Percentiles rank a stretch among this genome's conserved stretches.
phyloP scores from a whole-genome alignment of 2,888 invertebrate genomes.

The Pecten maximus region DNA sequence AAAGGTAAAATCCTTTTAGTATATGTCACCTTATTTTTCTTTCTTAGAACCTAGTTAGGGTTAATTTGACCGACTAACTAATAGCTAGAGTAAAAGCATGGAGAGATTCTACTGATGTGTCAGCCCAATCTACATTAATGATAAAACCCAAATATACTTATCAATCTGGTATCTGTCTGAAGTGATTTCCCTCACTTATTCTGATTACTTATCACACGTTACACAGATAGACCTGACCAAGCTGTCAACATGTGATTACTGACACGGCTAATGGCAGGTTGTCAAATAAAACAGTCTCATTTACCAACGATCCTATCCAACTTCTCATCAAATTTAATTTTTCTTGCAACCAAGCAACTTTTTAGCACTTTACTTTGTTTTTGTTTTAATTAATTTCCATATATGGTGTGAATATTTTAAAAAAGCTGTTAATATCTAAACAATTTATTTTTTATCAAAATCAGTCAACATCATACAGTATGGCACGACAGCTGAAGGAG shows the following conservation, averaged over 20 bases:
- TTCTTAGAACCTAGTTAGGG: not conserved
- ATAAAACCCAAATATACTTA: constrained; percentile 28
- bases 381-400: too few species aligned
- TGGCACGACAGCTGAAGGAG: too few species aligned
- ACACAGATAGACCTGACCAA: not conserved
- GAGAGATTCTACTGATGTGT: not conserved
- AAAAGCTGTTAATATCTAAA: too few species aligned
- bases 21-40: not conserved
- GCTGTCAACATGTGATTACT: constrained; percentile 26
- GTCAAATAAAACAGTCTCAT: constrained; percentile 10
- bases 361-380: too few species aligned
- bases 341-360: too few species aligned
- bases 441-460: too few species aligned
- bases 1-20: not conserved
- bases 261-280: not conserved
- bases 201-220: constrained; percentile 13
- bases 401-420: too few species aligned
- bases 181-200: constrained; percentile 18
- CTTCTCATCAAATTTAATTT: not conserved
- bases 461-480: too few species aligned
- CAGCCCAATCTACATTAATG: not conserved
- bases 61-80: not conserved
- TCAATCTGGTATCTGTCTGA: constrained; percentile 33
- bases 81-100: not conserved
- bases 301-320: not conserved